Conservation (phyloP, 2,797 vertebrate genomes). For the Sebastes trivittatus region DNA sequence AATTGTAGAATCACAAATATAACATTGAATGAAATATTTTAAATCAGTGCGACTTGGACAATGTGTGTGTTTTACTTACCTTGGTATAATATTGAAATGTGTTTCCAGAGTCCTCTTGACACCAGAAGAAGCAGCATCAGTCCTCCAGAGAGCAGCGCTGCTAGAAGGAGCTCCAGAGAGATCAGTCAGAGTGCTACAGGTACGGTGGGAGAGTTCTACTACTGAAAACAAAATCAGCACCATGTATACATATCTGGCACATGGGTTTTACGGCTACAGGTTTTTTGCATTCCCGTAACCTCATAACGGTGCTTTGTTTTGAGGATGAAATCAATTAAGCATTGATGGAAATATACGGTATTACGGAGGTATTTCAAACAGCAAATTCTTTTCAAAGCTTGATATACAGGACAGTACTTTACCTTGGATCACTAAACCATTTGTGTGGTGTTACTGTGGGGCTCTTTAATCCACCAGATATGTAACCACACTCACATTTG, state of each 20-base stretch:
- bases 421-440: not conserved
- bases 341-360: not conserved
- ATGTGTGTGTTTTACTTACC: not conserved
- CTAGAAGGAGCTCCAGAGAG: conserved; percentile 65
- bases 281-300: not conserved
- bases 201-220: conserved; percentile 37
- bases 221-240: not conserved
- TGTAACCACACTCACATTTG: too few relatives aligned
- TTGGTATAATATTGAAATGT: not conserved
- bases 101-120: conserved; percentile 80
- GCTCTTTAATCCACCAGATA: too few relatives aligned
- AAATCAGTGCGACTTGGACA: too few relatives aligned
- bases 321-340: not conserved
- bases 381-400: too few relatives aligned
- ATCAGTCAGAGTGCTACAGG: conserved; percentile 72
- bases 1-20: too few relatives aligned
- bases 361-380: not conserved
- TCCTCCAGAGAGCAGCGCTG: conserved; percentile 51
- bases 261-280: not conserved
- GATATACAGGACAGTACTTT: not conserved
- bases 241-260: too few relatives aligned
- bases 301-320: not conserved
- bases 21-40: too few relatives aligned
- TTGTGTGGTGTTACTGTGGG: too few relatives aligned
- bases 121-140: conserved; percentile 59